Conservation (phyloP, 1,140 invertebrate species). For the Phocides pigmalion region DNA sequence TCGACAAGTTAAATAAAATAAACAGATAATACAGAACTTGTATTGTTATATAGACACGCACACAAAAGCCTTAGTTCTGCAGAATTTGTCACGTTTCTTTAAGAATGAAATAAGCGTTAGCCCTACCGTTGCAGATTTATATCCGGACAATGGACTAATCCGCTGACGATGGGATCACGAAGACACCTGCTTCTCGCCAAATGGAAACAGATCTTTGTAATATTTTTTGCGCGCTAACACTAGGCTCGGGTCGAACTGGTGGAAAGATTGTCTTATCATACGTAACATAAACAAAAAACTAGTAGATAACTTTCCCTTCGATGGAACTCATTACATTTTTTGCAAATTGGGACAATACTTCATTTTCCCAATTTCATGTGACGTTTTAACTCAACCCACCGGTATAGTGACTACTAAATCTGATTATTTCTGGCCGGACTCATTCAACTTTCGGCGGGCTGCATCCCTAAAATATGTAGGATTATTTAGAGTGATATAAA, state of each 20-base stretch:
- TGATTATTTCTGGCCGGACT: no score
- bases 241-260: constrained; percentile 14
- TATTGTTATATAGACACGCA: not conserved
- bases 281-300: constrained; percentile 17
- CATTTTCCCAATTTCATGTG: no score
- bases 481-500: no score
- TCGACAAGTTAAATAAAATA: not conserved
- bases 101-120: constrained; percentile 56
- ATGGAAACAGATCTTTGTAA: constrained; percentile 62
- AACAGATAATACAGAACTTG: not conserved
- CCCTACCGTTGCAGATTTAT: constrained; percentile 64
- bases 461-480: no score
- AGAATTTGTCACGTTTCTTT: constrained; percentile 36
- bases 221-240: constrained; percentile 44
- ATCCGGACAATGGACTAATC: constrained; percentile 69
- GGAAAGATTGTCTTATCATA: not conserved
- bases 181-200: constrained; percentile 73
- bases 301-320: not conserved
- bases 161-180: constrained; percentile 71
- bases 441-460: no score
- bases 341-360: no score
- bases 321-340: no score
- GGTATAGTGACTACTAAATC: no score
- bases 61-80: not conserved
- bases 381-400: no score